A percentile compares a stretch with the other conserved stretches of the same genome.
These are phyloP conservation scores for Megastigmus dorsalis DNA, from an alignment of 2,888 invertebrate species.

Conservation along the genomic window DNA sequence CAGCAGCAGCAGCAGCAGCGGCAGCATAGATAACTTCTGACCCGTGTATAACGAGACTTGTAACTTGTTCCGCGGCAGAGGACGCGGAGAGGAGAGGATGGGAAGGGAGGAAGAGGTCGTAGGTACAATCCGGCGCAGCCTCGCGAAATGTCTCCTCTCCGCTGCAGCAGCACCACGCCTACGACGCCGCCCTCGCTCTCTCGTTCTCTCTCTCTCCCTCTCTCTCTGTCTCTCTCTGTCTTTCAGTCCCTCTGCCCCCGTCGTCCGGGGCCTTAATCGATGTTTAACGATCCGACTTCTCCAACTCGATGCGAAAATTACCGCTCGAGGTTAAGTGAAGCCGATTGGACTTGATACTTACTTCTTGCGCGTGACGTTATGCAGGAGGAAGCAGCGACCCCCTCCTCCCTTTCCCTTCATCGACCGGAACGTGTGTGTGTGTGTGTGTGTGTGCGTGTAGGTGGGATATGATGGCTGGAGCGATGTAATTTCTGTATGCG, in stretches of 20 bases:
- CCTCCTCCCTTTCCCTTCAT: neutral
- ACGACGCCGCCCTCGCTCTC: neutral
- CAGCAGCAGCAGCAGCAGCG: neutral
- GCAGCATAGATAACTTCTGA: conserved; percentile 54
- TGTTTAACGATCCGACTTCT: conserved; percentile 65
- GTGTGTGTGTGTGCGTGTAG: too few relatives aligned
- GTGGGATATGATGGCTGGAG: too few relatives aligned
- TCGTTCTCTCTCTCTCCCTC: neutral
- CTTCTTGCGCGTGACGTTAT: neutral
- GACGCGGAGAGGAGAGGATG: neutral
- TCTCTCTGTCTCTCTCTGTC: neutral
- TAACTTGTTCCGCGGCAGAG: conserved; percentile 56
- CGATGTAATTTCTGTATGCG: too few relatives aligned
- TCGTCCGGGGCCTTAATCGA: conserved; percentile 60
- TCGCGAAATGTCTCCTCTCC: conserved; percentile 22
- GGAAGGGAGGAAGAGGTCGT: conserved; percentile 34
- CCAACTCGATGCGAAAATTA: conserved; percentile 59
- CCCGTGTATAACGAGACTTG: conserved; percentile 63
- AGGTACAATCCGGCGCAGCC: conserved; percentile 20
- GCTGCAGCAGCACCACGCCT: too few relatives aligned
- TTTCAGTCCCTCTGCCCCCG: neutral
- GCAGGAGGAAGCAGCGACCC: too few relatives aligned
- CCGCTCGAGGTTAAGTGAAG: conserved; percentile 37
- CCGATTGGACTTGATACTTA: conserved; percentile 38
- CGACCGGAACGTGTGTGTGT: too few relatives aligned